phyloP scores from a whole-genome alignment of 2,113 vertebrate species.

The Rallus limicola region DNA sequence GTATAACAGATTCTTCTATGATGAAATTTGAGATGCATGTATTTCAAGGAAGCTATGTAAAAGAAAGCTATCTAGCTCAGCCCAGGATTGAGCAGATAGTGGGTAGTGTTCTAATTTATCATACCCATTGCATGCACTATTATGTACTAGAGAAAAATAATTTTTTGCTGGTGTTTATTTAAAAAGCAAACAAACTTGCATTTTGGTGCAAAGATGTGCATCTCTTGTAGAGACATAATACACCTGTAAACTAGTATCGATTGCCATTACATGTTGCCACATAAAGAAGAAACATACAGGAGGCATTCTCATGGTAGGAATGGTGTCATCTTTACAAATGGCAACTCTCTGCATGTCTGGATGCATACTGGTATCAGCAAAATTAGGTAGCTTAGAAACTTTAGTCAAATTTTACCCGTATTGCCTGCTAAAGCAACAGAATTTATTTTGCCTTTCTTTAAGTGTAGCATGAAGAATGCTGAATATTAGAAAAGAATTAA shows the following conservation, averaged over 20 bases:
- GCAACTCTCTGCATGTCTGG: neutral
- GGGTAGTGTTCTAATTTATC: neutral
- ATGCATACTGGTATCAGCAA: neutral
- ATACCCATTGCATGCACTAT: neutral
- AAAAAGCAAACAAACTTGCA: neutral
- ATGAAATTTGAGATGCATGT: neutral
- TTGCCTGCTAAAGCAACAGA: neutral
- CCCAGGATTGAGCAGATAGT: neutral
- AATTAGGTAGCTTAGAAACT: neutral
- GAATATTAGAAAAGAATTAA: neutral
- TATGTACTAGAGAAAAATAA: neutral
- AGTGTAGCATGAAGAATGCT: neutral
- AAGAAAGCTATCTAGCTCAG: neutral
- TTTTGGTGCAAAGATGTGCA: neutral
- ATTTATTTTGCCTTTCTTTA: neutral
- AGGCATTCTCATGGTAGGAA: neutral
- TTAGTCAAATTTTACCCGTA: neutral
- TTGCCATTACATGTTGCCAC: neutral
- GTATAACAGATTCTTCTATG: neutral
- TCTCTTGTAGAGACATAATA: neutral
- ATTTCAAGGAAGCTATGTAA: neutral
- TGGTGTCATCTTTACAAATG: neutral
- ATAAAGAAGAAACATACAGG: neutral
- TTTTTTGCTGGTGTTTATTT: constrained; percentile 12
- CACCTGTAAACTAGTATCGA: neutral